Evolutionary conservation across 2,113 vertebrate species (phyloP), one percentile per base, ranked within the genome.

Genomic region (Scopus umbretta): DNA sequence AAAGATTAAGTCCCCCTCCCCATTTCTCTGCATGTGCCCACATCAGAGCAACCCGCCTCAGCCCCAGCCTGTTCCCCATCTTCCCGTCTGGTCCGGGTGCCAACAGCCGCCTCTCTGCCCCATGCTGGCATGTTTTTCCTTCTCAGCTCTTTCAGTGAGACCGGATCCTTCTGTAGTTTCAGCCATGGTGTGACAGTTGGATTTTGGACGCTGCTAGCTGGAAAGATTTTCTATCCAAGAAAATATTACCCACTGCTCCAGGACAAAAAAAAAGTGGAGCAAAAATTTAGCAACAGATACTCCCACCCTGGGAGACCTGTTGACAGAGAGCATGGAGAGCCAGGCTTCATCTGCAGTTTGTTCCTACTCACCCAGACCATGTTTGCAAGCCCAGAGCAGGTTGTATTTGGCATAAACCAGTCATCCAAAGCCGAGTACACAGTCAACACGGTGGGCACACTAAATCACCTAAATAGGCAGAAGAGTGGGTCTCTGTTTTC

Each of bases 21-120:
- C 6, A 1, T 67, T 88, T 76, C 66, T 80, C 53, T 84, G 14
- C 13, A 1, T 72, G 43, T 62, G 63, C 34, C 43, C 65, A 43
- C 4, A 2, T 92, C 83, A 71, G 47, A 92, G 88, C 58, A 96
- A 80, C 82, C 49, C 0, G 1, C 30, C 71, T 27, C 0, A 0
- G 29, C 15, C 62, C 26, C 72, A 88, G 55, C 9, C 65, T 38
- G 13, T 16, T 95, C 40, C 70, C 36, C 30, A 16, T 43, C 68
- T 34, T 95, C 65, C 94, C 9, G 8, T 75, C 91, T 86, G 42
- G 5, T 83, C 52, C 67, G 80, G 43, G 38, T 89, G 91, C 73
- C 87, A 89, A 88, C 76, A 78, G 18, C 23, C 5, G 4, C 26
- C 8, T 83, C 68, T 79, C 42, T 75, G 79, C 49, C 29, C 58